Evolutionary conservation across 2,797 vertebrate species (phyloP).

Genomic region (Anguilla obscura): DNA sequence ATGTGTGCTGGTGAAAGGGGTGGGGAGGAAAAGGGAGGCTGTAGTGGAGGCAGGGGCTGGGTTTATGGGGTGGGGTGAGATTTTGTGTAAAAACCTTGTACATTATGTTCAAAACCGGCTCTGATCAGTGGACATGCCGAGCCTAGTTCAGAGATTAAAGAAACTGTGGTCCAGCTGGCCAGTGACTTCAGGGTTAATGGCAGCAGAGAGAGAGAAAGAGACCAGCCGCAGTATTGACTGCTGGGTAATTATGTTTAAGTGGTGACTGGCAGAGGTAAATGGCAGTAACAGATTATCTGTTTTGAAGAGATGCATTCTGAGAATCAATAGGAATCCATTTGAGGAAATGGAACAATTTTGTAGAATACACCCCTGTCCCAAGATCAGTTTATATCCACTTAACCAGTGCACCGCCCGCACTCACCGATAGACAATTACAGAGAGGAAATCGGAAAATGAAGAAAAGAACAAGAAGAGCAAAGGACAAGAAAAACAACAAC

Average conservation of each 20-base stretch:
- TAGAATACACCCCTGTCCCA: constrained; percentile 62
- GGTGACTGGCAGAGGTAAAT: constrained; percentile 65
- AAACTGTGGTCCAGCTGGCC: not conserved
- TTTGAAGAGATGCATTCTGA: constrained; percentile 67
- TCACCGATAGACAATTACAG: constrained; percentile 23
- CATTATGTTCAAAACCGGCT: not conserved
- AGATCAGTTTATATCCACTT: constrained; percentile 60
- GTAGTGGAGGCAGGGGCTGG: not conserved
- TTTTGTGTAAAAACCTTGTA: not conserved
- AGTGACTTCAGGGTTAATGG: constrained; percentile 55
- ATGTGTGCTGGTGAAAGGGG: not conserved
- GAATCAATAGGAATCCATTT: constrained; percentile 79
- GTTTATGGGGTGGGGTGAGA: not conserved
- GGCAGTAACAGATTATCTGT: constrained; percentile 72
- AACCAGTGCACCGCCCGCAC: constrained; percentile 35
- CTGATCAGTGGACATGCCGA: not conserved
- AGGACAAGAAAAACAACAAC: constrained; percentile 1
- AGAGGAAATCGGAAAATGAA: constrained; percentile 15
- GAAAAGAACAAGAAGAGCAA: constrained; percentile 27
- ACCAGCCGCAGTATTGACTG: constrained; percentile 55
- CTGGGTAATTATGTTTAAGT: constrained; percentile 71
- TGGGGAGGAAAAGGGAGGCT: not conserved
- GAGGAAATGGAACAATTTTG: constrained; percentile 71
- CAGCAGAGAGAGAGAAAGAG: constrained; percentile 51
- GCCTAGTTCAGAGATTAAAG: not conserved